phyloP scores from a whole-genome alignment of 2,113 vertebrate species.

The Dromiciops gliroides region DNA sequence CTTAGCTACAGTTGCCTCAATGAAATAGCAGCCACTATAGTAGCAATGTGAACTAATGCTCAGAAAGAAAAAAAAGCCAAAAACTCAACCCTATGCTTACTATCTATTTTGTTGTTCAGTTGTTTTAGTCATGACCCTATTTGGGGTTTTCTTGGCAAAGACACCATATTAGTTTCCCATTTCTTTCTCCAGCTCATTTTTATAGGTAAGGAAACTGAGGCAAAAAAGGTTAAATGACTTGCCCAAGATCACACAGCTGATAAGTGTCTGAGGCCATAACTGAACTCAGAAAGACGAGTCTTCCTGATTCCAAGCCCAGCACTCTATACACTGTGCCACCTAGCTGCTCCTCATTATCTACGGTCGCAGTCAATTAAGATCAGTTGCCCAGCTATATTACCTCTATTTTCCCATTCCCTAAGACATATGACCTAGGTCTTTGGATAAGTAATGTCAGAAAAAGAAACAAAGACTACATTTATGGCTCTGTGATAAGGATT shows the following conservation, averaged over 20 bases:
- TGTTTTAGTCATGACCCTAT: neutral
- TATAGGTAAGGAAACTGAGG: neutral
- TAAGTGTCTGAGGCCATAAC: neutral
- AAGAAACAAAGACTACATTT: neutral
- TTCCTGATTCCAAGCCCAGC: neutral
- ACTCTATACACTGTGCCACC: neutral
- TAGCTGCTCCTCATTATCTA: neutral
- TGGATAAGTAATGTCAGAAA: neutral
- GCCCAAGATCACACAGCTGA: too few species aligned
- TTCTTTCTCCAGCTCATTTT: neutral
- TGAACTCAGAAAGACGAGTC: neutral
- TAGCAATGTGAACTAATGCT: neutral
- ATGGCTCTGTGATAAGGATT: rapidly evolving
- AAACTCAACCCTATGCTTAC: neutral
- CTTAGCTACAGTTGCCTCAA: neutral
- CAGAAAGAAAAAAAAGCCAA: too few species aligned
- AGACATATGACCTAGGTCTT: neutral
- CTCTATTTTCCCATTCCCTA: neutral
- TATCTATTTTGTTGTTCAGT: too few species aligned
- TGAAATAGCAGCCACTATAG: neutral
- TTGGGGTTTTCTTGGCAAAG: neutral
- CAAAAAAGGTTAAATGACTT: neutral
- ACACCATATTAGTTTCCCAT: neutral
- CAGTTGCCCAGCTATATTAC: neutral
- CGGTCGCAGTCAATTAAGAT: neutral